Evolutionary conservation across 2,113 vertebrate species (phyloP).

Genomic region (Platichthys stellatus): DNA sequence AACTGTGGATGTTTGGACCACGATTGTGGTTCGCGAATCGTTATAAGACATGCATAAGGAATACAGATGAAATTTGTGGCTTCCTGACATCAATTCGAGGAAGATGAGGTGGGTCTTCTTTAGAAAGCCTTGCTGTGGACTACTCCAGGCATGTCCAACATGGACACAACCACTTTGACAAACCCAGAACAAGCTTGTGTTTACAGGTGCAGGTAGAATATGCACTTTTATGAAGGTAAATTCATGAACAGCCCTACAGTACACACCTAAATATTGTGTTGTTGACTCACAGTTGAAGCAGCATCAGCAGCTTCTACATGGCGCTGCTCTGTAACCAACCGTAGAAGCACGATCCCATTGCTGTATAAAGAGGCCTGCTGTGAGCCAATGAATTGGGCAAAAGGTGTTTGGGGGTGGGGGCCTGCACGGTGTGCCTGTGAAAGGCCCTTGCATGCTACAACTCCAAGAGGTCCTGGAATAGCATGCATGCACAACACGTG

Average conservation of each 20-base stretch:
- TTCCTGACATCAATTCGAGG: too few relatives aligned
- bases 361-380: slow-evolving; percentile 46
- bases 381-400: slow-evolving; percentile 49
- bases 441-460: slow-evolving; percentile 35
- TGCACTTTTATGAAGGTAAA: neutral
- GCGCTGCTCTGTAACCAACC: neutral
- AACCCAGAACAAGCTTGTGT: too few relatives aligned
- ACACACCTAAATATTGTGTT: slow-evolving; percentile 25
- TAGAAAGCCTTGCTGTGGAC: too few relatives aligned
- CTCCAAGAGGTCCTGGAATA: neutral
- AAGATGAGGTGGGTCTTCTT: too few relatives aligned
- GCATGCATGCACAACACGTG: slow-evolving; percentile 2
- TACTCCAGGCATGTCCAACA: too few relatives aligned
- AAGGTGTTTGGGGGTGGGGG: slow-evolving; percentile 48
- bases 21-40: too few relatives aligned
- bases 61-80: too few relatives aligned
- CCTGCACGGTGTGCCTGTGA: slow-evolving; percentile 31
- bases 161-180: too few relatives aligned
- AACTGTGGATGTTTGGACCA: too few relatives aligned
- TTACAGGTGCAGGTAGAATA: neutral
- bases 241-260: neutral
- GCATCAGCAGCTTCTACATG: slow-evolving; percentile 12
- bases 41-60: too few relatives aligned
- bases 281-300: slow-evolving; percentile 16
- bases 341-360: slow-evolving; percentile 6